Evolutionary conservation across 2,797 vertebrate species (phyloP), one percentile per base, ranked within the genome.

Genomic region (Knipowitschia caucasica): DNA sequence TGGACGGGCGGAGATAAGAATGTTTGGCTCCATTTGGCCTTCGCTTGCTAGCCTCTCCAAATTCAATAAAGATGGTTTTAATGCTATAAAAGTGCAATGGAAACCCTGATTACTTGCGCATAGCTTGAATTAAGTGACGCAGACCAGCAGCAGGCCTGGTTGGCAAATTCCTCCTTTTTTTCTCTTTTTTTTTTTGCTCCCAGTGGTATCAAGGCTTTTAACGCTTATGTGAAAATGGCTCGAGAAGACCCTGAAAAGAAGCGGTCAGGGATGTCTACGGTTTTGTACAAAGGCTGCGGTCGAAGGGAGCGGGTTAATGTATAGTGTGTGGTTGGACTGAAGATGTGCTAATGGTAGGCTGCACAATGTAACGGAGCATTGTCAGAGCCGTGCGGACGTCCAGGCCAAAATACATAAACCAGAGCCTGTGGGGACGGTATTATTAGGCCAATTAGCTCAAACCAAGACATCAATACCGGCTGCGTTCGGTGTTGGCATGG

Each of bases 11-110:
- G 46, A 40, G 50, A 78, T 81, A 70, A 85, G 64, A 77, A 71
- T 78, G 77, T 80, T 80, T 75, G 74, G 77, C 42, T 81, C 74
- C 45, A 51, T 55, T 74, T 35, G 20, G 66, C 54, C 27, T 44
- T 66, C 59, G 64, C 64, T 69, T 50, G 68, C 64, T 64, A 54
- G 67, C 72, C 54, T 60, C 25, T 44, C 17, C 17, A 62, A 67
- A 80, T 83, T 78, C 59, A 71, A 64, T 69, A 69, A 78, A 82
- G 62, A 77, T 73, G 68, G 64, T 79, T 80, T 27, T 70, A 70
- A 73, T 64, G 72, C 73, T 31, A 64, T 73, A 57, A 83, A 85
- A 63, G 34, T 62, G 61, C 66, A 77, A 77, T 69, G 63, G 73
- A 80, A 70, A 77, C 62, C 56, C 59, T 51, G 59, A 64, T 64